phyloP scores from a whole-genome alignment of 1,140 invertebrate species.

The Zaprionus taronus region DNA sequence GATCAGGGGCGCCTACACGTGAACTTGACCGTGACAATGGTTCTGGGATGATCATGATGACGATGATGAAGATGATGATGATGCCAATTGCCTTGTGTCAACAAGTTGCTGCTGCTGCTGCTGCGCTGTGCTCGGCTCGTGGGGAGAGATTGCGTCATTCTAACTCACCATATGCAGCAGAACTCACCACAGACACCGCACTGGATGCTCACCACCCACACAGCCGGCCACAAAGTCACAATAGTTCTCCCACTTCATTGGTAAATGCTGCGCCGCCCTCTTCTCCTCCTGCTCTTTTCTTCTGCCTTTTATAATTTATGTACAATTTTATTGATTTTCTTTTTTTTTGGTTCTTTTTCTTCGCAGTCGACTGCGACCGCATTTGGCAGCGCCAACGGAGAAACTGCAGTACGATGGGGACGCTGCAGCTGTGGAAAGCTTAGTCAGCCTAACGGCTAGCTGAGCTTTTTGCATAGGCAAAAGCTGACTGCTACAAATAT shows the following conservation, averaged over 20 bases:
- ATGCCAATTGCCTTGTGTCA: conserved; percentile 20
- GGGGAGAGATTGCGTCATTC: conserved; percentile 64
- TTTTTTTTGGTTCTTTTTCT: conserved; percentile 40
- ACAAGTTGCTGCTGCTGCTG: conserved; percentile 57
- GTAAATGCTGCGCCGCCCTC: conserved; percentile 14
- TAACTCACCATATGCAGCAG: not conserved
- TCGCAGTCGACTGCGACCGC: conserved; percentile 48
- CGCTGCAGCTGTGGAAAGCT: conserved; percentile 25
- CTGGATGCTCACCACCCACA: conserved; percentile 69
- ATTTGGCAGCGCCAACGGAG: conserved; percentile 42
- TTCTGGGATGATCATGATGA: not conserved
- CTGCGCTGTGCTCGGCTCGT: not conserved
- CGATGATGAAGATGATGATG: not conserved
- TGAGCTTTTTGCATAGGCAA: conserved; percentile 13
- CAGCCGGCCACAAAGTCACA: conserved; percentile 79
- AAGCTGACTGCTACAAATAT: conserved; percentile 5
- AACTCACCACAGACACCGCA: not conserved
- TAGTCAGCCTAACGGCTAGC: not conserved
- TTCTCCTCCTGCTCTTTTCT: not conserved
- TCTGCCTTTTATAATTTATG: conserved; percentile 8
- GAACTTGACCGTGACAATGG: conserved; percentile 78
- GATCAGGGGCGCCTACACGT: conserved; percentile 78
- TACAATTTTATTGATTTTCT: conserved; percentile 4
- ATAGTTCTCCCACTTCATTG: conserved; percentile 82
- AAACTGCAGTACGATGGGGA: conserved; percentile 49